Base-by-base conservation (phyloP, 2,797 vertebrate genomes). In the Botia almorhae region DNA sequence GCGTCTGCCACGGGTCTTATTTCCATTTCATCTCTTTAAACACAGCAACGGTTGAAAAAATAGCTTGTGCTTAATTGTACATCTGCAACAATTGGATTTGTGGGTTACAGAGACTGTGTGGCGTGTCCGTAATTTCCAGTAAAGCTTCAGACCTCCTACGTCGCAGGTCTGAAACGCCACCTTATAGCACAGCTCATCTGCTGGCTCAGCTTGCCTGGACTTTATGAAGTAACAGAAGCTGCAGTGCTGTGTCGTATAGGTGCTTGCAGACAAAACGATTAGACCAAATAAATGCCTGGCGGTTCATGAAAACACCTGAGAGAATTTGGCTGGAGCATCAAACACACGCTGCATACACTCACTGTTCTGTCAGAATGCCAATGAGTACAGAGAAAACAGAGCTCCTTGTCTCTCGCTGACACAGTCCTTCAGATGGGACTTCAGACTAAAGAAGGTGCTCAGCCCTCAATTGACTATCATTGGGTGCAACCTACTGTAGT, bases 241-340 rank as follows among this genome's bases (percentile, higher is more conserved):
- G 84, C 87, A 67, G 79, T 85, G 84, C 86, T 86, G 81, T 82
- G 79, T 75, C 82, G 87, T 79, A 81, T 81, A 86, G 89, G 85
- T 72, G 85, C 88, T 86, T 89, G 84, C 87, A 90, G 91, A 92
- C 88, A 50, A 90, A 88, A 82, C 89, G 86, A 90, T 91, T 89
- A 85, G 76, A 90, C 78, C 84, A 83, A 81, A 87, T 88, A 90
- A 89, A 91, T 87, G 87, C 86, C 87, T 88, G 86, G 83, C 82
- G 83, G 85, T 88, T 88, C 86, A 85, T 92, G 90, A 92, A 92
- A 91, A 91, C 88, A 91, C 90, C 90, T 91, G 91, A 89, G 78
- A 82, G 60, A 70, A 70, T 89, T 90, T 93, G 92, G 90, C 90
- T 84, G 60, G 1, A 36, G 91, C 90, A 89, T 93, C 91, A 93